Base-by-base conservation (phyloP, 2,797 vertebrate genomes). In the Tragelaphus oryx region DNA sequence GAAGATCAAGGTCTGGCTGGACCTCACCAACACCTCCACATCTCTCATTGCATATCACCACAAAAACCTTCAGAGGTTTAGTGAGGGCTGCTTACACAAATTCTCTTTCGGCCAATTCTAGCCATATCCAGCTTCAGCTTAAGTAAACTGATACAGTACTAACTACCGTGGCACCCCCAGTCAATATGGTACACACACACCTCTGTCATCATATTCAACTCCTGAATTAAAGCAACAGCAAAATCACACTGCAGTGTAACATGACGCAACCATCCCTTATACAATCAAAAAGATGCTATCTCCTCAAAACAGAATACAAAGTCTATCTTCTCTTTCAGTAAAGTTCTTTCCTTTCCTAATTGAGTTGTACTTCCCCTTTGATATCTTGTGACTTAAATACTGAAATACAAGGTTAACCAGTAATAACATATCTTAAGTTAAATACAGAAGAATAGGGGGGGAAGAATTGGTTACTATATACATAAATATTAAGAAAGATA, bases 181-280 rank as follows among this genome's bases (percentile, higher is more conserved):
- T 44, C 60, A 84, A 46, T 60, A 68, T 2, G 1, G 11, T 50
- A 30, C 9, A 78, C 41, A 78, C 37, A 24, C 28, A 74, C 16
- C 50, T 89, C n/a, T 84, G 10, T 65, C 55, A 30, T 54, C 18
- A 68, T 17, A 87, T 37, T 65, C 41, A 87, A 81, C 65, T 94
- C 44, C 33, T 83, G 7, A 91, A 87, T 30, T 87, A 91, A 87
- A 50, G 78, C n/a, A 93, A 87, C 22, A 89, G 71, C 74, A 92
- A 79, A 89, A 85, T 84, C 28, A 79, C 24, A 37, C 50, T 89
- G 68, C 24, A 54, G n/a, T 74, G 44, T 60, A 89, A 92, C 80
- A 89, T n/a, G 11, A 95, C 13, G 50, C 28, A 81, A 59, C n/a
- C 26, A 78, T 37, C 44, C 28, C 13, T 60, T 24, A 84, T 5